phyloP scores from a whole-genome alignment of 2,888 invertebrate species.

The Trisateles emortualis region DNA sequence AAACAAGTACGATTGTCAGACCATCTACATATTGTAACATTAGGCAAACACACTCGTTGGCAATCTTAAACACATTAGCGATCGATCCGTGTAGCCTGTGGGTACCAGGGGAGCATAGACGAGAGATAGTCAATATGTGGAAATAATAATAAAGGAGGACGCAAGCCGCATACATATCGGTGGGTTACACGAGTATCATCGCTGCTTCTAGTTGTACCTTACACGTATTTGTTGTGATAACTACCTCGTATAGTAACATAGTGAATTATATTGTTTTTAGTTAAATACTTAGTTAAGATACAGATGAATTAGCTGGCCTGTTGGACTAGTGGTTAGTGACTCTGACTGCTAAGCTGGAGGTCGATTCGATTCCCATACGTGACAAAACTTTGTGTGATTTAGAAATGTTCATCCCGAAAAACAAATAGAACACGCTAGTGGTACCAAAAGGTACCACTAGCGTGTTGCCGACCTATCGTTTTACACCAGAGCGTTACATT shows the following conservation, averaged over 20 bases:
- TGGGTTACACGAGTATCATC: conserved; percentile 12
- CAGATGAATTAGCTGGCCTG: too few relatives aligned
- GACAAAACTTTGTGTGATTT: too few relatives aligned
- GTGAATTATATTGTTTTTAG: too few relatives aligned
- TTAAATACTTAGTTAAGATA: too few relatives aligned
- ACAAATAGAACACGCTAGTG: too few relatives aligned
- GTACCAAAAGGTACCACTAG: too few relatives aligned
- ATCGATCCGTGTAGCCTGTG: conserved; percentile 41
- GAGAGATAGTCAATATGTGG: conserved; percentile 81
- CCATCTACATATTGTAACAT: conserved; percentile 23
- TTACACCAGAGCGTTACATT: too few relatives aligned
- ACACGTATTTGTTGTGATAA: conserved; percentile 8
- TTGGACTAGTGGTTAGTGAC: too few relatives aligned
- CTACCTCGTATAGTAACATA: background rate
- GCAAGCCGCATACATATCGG: conserved; percentile 77
- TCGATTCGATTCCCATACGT: too few relatives aligned
- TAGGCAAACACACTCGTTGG: conserved; percentile 19
- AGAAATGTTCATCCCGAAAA: too few relatives aligned
- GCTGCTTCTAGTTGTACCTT: conserved; percentile 10
- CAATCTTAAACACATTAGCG: conserved; percentile 49
- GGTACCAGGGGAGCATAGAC: conserved; percentile 12
- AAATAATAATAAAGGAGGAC: conserved; percentile 83
- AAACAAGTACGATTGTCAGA: conserved; percentile 9
- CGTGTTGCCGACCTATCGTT: too few relatives aligned
- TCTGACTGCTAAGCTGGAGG: too few relatives aligned